phyloP scores from a whole-genome alignment of 2,888 invertebrate genomes.

The Drosophila falleni region DNA sequence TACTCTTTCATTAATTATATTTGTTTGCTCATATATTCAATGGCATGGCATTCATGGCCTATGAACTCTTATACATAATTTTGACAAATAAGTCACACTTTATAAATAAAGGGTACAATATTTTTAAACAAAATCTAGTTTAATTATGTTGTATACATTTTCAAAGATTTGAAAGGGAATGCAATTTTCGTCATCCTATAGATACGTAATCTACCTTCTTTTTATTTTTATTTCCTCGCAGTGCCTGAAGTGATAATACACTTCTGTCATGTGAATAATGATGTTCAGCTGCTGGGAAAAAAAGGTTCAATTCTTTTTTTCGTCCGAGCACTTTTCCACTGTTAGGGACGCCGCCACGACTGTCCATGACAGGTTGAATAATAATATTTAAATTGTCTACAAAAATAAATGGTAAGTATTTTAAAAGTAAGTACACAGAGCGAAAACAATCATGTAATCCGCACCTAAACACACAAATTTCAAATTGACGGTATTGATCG shows the following conservation, averaged over 20 bases:
- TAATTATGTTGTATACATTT: too few relatives aligned
- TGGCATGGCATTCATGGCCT: too few relatives aligned
- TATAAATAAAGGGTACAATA: too few relatives aligned
- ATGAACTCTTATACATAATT: too few relatives aligned
- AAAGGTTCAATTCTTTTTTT: conserved; percentile 41
- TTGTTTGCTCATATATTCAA: not conserved
- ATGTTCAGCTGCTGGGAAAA: conserved; percentile 62
- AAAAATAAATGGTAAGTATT: conserved; percentile 2
- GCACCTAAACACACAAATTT: not conserved
- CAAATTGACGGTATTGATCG: not conserved
- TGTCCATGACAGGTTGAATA: conserved; percentile 66
- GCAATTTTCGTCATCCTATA: not conserved
- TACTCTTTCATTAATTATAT: not conserved
- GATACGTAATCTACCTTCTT: conserved; percentile 14
- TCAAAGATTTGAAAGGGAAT: not conserved
- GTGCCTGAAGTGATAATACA: conserved; percentile 60
- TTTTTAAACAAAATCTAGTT: too few relatives aligned
- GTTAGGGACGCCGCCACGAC: conserved; percentile 46
- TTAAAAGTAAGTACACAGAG: not conserved
- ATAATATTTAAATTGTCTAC: conserved; percentile 39
- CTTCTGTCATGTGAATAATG: conserved; percentile 71
- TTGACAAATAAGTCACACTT: too few relatives aligned
- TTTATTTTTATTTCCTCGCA: conserved; percentile 22
- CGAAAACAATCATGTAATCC: not conserved
- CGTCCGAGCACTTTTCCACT: conserved; percentile 55